Base-by-base conservation (phyloP, 92 coral and sea anemone genomes). In the Porites cylindrica region DNA sequence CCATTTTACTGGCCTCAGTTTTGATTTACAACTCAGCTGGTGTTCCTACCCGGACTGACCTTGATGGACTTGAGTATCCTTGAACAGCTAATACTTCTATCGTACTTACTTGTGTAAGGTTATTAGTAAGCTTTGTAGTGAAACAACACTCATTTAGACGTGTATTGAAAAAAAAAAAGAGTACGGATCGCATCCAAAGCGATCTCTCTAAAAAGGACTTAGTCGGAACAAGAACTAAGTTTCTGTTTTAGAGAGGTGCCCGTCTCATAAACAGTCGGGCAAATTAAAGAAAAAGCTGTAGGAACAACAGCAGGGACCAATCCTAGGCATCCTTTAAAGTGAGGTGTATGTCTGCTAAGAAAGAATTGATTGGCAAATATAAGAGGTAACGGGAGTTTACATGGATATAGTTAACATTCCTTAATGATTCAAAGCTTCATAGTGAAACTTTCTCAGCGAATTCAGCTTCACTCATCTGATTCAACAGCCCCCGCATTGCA, bases 1-100 rank as follows among this genome's bases (percentile, higher is more conserved):
- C 96, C 61, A 89, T 95, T 47, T 83, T 95, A 14, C 85, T 95
- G 87, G 90, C 94, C 6, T 95, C 98, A 2, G 91, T 93, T 66
- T 66, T 93, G 82, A 89, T 95, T 24, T 95, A 93, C 85, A 95
- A 95, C 85, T 93, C 98, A 23, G 89, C 87, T 78, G 92, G 92
- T 13, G 94, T 91, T 3, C 92, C 94, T 9, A 78, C 75, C 24
- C 62, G 87, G 12, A 58, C 32, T 52, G 93, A 88, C 80, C 89
- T 90, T 5, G 93, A 90, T 18, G 79, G 73, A 24, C 81, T 93
- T 2, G 93, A 90, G 93, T 90, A 90, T 90, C 93, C 87, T 85
- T 84, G 10, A 68, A 10, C 11, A 51, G 65, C 17, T 69, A 21
- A 11, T 18, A 38, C 47, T 38, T 38, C 7, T 4, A 2, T 50